A percentile compares a stretch with the other conserved stretches of the same genome.
Conservation (phyloP, 2,797 vertebrate species). For the Pristis pectinata region DNA sequence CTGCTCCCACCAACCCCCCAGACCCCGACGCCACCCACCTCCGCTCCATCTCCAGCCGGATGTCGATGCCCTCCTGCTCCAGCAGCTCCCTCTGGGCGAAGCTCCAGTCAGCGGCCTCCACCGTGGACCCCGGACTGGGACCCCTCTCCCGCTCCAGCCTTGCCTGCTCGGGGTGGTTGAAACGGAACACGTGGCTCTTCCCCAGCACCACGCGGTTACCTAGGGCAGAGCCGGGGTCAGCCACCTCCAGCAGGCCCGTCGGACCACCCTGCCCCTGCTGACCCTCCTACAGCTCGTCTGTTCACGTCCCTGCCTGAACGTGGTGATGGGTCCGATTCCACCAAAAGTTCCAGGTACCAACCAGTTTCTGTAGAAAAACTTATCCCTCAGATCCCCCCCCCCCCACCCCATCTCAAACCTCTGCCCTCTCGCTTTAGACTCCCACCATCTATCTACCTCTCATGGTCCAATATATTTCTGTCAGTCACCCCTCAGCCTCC, state of each 20-base stretch:
- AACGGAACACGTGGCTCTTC: constrained; percentile 84
- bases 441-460: no score
- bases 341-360: no score
- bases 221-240: constrained; percentile 41
- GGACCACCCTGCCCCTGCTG: no score
- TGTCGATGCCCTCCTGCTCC: constrained; percentile 82
- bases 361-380: no score
- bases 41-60: constrained; percentile 83
- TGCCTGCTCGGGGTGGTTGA: constrained; percentile 83
- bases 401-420: neutral
- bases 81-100: constrained; percentile 78
- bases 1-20: neutral
- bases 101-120: constrained; percentile 77
- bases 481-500: no score
- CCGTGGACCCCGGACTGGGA: constrained; percentile 58
- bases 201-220: constrained; percentile 83
- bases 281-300: no score
- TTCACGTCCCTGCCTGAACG: no score
- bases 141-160: constrained; percentile 72
- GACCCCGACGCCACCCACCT: constrained; percentile 52
- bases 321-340: no score
- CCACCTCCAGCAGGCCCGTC: no score
- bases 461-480: no score
- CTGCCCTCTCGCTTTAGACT: neutral
- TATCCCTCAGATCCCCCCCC: no score